phyloP scores from a whole-genome alignment of 2,888 invertebrate species.

The Psylliodes chrysocephalus region DNA sequence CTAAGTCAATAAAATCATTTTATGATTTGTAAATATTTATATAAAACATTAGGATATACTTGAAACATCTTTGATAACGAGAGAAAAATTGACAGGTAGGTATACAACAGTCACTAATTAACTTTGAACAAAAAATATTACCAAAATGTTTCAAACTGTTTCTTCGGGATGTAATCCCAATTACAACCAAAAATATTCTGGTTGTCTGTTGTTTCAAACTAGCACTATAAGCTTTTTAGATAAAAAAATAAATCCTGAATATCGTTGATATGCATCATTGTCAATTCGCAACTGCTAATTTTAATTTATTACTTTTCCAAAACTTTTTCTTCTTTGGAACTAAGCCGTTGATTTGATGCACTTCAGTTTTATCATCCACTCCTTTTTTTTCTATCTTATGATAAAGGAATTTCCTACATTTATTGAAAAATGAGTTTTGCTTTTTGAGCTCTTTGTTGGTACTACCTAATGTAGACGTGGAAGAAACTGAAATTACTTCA shows the following conservation, averaged over 20 bases:
- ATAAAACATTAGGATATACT: not conserved
- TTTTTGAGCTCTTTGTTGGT: constrained; percentile 8
- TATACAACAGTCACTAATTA: no score
- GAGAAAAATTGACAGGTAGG: no score
- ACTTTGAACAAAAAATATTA: no score
- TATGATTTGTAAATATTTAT: not conserved
- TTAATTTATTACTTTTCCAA: constrained; percentile 25
- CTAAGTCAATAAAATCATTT: not conserved
- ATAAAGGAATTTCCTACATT: constrained; percentile 7
- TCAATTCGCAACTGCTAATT: constrained; percentile 27
- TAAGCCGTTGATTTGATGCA: constrained; percentile 11
- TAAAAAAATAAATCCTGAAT: not conserved
- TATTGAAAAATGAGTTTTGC: constrained; percentile 22
- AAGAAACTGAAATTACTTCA: not conserved
- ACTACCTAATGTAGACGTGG: not conserved
- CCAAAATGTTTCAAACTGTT: no score
- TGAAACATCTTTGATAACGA: no score
- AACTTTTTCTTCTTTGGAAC: constrained; percentile 16
- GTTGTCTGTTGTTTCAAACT: not conserved
- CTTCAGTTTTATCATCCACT: not conserved
- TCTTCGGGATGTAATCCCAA: not conserved
- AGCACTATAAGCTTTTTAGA: no score
- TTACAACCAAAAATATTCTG: not conserved
- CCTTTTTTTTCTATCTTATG: constrained; percentile 10
- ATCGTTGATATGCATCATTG: not conserved